These are phyloP conservation scores for Hyperoplus immaculatus DNA, from an alignment of 2,797 vertebrate species.

Conservation along the genomic window DNA sequence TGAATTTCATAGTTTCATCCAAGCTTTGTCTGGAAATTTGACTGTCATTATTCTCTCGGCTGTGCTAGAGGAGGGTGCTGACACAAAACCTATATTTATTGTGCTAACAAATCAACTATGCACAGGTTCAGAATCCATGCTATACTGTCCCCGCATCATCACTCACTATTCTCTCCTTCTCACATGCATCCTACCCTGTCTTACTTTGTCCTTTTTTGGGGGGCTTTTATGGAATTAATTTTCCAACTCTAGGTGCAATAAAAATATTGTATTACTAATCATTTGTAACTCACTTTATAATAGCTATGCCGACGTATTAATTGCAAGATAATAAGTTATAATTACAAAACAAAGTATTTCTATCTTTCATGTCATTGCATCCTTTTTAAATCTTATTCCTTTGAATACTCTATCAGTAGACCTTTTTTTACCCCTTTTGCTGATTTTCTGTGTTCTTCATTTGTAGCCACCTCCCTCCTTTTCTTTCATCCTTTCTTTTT, in stretches of 20 bases:
- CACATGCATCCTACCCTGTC: too few relatives aligned
- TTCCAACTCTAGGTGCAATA: too few relatives aligned
- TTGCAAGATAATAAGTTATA: not conserved
- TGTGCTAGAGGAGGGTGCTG: not conserved
- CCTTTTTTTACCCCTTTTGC: not conserved
- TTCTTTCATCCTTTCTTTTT: not conserved
- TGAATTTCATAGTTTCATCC: not conserved
- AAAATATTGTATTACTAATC: not conserved
- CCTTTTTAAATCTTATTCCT: not conserved
- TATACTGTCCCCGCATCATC: too few relatives aligned
- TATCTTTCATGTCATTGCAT: not conserved
- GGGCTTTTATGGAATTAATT: too few relatives aligned
- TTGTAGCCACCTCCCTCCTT: not conserved
- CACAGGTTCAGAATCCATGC: too few relatives aligned
- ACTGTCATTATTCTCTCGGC: not conserved
- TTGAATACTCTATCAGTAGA: constrained; percentile 7
- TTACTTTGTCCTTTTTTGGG: too few relatives aligned
- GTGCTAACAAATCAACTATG: too few relatives aligned
- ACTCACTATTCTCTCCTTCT: too few relatives aligned
- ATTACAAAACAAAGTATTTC: not conserved
- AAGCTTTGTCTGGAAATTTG: not conserved
- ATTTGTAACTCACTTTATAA: not conserved
- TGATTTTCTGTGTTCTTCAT: not conserved
- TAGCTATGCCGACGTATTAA: not conserved
- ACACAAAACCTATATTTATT: not conserved